These are phyloP conservation scores for Mystacides longicornis DNA, from an alignment of 2,888 invertebrate genomes.

Conservation along the genomic window DNA sequence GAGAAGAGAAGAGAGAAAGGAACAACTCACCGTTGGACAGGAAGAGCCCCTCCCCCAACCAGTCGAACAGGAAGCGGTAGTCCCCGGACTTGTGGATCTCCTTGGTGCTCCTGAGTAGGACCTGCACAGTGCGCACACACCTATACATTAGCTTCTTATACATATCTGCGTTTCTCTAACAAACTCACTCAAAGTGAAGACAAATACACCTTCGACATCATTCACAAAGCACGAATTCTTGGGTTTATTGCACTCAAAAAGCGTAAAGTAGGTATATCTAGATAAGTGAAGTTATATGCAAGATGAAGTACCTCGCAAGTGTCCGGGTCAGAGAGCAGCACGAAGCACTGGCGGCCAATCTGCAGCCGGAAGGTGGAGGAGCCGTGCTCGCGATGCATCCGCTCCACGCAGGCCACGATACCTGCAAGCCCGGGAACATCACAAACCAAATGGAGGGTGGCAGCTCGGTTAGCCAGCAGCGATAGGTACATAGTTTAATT, in stretches of 20 bases:
- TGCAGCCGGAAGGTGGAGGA: neutral
- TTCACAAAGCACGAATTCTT: too few relatives aligned
- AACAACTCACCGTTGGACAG: neutral
- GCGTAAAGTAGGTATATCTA: too few relatives aligned
- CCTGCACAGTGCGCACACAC: too few relatives aligned
- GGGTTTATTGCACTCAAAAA: too few relatives aligned
- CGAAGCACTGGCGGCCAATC: neutral
- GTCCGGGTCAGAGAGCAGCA: neutral
- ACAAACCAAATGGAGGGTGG: too few relatives aligned
- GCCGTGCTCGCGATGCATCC: neutral
- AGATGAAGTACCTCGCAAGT: neutral
- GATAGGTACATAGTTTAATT: too few relatives aligned
- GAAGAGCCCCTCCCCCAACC: neutral
- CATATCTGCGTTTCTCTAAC: too few relatives aligned
- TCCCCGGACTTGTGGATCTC: neutral
- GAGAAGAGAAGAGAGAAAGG: too few relatives aligned
- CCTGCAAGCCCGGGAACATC: neutral
- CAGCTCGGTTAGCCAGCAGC: too few relatives aligned
- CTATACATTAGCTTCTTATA: too few relatives aligned
- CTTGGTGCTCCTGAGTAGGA: neutral
- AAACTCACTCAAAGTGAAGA: too few relatives aligned
- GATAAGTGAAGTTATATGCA: neutral
- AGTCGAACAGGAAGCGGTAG: neutral
- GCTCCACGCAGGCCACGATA: neutral
- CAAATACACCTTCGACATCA: too few relatives aligned